Evolutionary conservation across 1,140 invertebrate species (phyloP), one percentile per base, ranked within the genome.

Genomic region (Chymomyza costata): DNA sequence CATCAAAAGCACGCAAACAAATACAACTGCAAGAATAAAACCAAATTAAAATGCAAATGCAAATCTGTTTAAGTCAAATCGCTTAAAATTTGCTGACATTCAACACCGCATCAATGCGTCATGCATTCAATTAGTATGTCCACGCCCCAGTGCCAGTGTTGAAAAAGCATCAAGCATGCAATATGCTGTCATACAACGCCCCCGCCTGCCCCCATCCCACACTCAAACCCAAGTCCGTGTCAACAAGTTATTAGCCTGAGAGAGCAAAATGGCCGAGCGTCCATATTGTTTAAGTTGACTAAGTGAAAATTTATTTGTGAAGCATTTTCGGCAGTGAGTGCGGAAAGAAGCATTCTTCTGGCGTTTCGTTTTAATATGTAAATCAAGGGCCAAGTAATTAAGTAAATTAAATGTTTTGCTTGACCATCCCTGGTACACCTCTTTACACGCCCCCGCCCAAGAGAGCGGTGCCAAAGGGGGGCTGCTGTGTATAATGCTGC

Each of bases 311-410:
- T 59, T 47, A 59, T 59, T 59, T 59, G 44, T 44, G n/a, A n/a
- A n/a, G n/a, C n/a, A n/a, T n/a, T n/a, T n/a, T n/a, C n/a, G n/a
- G n/a, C n/a, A n/a, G n/a, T n/a, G n/a, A n/a, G n/a, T n/a, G n/a
- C n/a, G n/a, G n/a, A n/a, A n/a, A n/a, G n/a, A n/a, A n/a, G n/a
- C 19, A 54, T 37, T 43, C 49, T 54, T 59, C 59, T 21, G 60
- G 60, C 60, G 64, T 56, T 64, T 64, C 60, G 64, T 64, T 64
- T 64, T 64, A 64, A 64, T 64, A 64, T 64, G 60, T 51, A 64
- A 64, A 64, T 64, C 30, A 64, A 64, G 60, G 60, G 60, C 37
- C 60, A 64, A 64, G 60, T 64, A 64, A 64, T 64, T 64, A 64
- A 64, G 56, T 64, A 64, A 64, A 64, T 64, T 64, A 64, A 64